These are phyloP conservation scores for Pinna nobilis DNA, from an alignment of 1,140 invertebrate species.

Conservation along the genomic window DNA sequence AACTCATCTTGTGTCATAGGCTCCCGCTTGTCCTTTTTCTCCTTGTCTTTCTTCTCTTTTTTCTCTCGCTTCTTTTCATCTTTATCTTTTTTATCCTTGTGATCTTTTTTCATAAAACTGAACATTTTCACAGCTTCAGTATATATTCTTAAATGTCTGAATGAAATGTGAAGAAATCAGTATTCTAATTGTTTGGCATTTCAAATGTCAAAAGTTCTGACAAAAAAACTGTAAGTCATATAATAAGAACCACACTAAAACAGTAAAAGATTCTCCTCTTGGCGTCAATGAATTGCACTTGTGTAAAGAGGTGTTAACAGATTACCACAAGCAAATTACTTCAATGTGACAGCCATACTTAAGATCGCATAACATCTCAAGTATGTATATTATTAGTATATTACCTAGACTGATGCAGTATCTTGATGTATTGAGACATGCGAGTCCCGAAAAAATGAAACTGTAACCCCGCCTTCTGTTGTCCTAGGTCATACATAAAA, in stretches of 20 bases:
- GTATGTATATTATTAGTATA: too few relatives aligned
- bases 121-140: constrained; percentile 63
- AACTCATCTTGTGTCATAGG: constrained; percentile 78
- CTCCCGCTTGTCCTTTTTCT: constrained; percentile 80
- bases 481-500: too few relatives aligned
- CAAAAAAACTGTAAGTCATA: too few relatives aligned
- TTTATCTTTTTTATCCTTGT: constrained; percentile 92
- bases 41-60: constrained; percentile 82
- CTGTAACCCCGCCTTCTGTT: constrained; percentile 17
- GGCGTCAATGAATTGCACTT: not conserved
- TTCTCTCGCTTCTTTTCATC: constrained; percentile 86
- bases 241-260: not conserved
- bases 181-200: too few relatives aligned
- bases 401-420: too few relatives aligned
- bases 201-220: too few relatives aligned
- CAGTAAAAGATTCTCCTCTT: not conserved
- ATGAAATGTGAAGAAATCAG: too few relatives aligned
- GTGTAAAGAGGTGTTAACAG: constrained; percentile 1
- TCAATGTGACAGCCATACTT: too few relatives aligned
- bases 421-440: too few relatives aligned
- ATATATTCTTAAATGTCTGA: not conserved
- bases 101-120: constrained; percentile 78
- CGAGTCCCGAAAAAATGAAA: not conserved
- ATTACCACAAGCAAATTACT: too few relatives aligned
- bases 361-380: too few relatives aligned